Conservation (phyloP, 2,113 vertebrate genomes). For the Cyprinodon brontotheroides region DNA sequence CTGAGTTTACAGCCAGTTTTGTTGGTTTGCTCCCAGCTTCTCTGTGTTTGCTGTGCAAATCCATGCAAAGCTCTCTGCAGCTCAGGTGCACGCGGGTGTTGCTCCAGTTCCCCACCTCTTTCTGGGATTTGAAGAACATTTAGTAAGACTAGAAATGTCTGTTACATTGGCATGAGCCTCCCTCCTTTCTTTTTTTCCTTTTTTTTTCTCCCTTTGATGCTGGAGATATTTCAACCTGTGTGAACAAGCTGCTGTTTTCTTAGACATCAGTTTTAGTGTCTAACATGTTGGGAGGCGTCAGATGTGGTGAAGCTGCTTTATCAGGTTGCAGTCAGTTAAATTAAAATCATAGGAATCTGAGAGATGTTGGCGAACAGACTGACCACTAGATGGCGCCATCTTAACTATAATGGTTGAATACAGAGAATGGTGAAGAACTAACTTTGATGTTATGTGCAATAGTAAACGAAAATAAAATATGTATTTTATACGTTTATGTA, state of each 20-base stretch:
- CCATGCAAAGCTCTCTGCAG: conserved; percentile 93
- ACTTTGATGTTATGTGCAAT: too few species aligned
- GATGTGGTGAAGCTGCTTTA: conserved; percentile 68
- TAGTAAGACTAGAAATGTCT: conserved; percentile 19
- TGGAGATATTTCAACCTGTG: background rate
- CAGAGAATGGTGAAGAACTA: too few species aligned
- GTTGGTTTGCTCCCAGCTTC: conserved; percentile 95
- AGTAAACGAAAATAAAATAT: background rate
- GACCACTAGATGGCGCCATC: conserved; percentile 71
- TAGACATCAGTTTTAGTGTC: conserved; percentile 95
- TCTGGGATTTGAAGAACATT: conserved; percentile 30
- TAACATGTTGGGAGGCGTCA: conserved; percentile 66
- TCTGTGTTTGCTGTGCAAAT: conserved; percentile 89
- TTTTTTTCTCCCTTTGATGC: background rate
- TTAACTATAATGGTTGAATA: conserved; percentile 22
- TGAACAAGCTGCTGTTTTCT: conserved; percentile 69
- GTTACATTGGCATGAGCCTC: conserved; percentile 21
- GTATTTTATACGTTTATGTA: background rate
- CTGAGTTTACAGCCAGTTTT: conserved; percentile 87
- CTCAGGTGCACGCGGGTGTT: conserved; percentile 24
- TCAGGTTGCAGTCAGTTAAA: background rate
- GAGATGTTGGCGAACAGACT: background rate
- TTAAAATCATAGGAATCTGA: background rate
- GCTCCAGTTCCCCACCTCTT: conserved; percentile 10
- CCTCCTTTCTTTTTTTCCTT: background rate